Percentiles rank a stretch among this genome's conserved stretches.
phyloP scores from a whole-genome alignment of 2,888 invertebrate genomes.

The Stramonita haemastoma region DNA sequence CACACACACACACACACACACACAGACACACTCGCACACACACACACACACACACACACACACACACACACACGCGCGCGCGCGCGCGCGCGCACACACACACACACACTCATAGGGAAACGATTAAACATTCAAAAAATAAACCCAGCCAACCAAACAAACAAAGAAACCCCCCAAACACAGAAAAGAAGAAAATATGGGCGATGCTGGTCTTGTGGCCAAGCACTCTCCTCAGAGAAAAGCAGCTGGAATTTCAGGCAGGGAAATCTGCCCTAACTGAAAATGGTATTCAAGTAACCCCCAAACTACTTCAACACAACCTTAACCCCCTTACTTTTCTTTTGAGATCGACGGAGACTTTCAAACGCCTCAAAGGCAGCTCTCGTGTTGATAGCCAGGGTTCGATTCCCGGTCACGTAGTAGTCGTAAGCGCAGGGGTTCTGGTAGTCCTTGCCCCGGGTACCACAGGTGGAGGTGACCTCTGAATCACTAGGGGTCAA shows the following conservation, averaged over 20 bases:
- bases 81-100: background rate
- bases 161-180: background rate
- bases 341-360: slow-evolving; percentile 18
- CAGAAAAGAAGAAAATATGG: background rate
- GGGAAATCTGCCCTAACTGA: no score
- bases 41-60: background rate
- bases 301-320: background rate
- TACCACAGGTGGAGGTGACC: slow-evolving; percentile 21
- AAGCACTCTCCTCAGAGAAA: background rate
- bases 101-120: background rate
- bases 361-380: slow-evolving; percentile 22
- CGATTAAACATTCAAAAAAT: background rate
- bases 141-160: background rate
- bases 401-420: slow-evolving; percentile 37
- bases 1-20: background rate
- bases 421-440: slow-evolving; percentile 41
- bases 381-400: slow-evolving; percentile 35
- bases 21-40: slow-evolving; percentile 12
- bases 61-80: background rate
- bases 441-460: background rate
- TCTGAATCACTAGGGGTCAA: background rate
- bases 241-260: background rate
- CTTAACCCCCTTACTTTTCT: slow-evolving; percentile 25
- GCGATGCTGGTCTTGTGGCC: no score
- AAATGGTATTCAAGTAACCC: no score